Base-by-base conservation (phyloP, 2,113 vertebrate species). In the Cisticola juncidis region DNA sequence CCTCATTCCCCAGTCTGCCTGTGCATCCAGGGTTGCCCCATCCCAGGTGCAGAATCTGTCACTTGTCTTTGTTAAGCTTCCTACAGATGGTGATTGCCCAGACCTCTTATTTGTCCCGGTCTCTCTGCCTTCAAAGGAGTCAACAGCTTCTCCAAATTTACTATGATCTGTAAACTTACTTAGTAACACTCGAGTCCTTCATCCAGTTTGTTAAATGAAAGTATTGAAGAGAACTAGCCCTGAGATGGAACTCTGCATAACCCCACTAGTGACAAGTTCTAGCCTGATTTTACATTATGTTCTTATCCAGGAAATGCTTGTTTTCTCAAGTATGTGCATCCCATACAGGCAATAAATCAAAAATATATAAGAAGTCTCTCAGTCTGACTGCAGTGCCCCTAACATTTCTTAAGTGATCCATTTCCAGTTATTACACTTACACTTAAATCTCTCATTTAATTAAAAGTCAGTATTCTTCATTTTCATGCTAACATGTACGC, bases 41-140 rank as follows among this genome's bases (percentile, higher is more conserved):
- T 21, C n/a, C 11, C 4, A 60, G 19, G 10, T n/a, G 0, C 16
- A 53, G 45, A 38, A 51, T 11, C 6, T 11, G 9, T 5, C 38
- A 45, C 26, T 33, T 17, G 6, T 9, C 19, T 22, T 73, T 66
- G 28, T 44, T 58, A 51, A 66, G 6, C 6, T 50, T 50, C 44
- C 44, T 57, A 8, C 11, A 33, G 36, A 6, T 38, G 28, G 16
- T 38, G 23, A 14, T 25, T 74, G 23, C 2, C 44, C 45, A n/a
- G 12, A 16, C 6, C 11, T 53, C 28, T 45, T 3, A 29, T 53
- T 89, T 40, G 3, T 25, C 38, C 11, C 24, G 15, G 33, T 45
- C 28, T 66, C 26, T 21, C 23, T 42, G 21, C 11, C 17, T 26
- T 36, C 31, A 11, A 35, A 24, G 11, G 20, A 48, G 16, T 26